Conservation (phyloP, 2,113 vertebrate species). For the Noctilio leporinus region DNA sequence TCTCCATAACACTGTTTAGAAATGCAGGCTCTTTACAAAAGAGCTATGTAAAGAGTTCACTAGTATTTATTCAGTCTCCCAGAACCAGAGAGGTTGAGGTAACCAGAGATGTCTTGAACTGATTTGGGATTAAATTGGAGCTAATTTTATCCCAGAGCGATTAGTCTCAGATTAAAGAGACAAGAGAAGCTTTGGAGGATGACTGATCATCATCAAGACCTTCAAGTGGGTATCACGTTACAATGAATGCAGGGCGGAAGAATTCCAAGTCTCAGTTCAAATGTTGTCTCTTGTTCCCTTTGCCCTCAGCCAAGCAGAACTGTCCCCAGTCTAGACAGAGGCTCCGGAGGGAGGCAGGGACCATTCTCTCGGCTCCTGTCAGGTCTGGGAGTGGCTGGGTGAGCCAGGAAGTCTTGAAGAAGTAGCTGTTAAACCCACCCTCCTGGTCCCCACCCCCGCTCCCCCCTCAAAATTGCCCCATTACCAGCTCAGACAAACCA, state of each 20-base stretch:
- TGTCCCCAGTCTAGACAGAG: background rate
- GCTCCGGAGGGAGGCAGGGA: background rate
- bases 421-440: background rate
- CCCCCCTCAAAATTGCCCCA: background rate
- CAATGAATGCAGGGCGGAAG: background rate
- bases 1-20: background rate
- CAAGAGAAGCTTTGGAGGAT: background rate
- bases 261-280: background rate
- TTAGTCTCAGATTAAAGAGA: background rate
- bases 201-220: background rate
- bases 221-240: background rate
- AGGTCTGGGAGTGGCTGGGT: rapidly evolving
- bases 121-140: background rate
- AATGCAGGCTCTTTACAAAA: background rate
- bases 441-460: background rate
- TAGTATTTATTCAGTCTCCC: no score
- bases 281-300: background rate
- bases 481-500: background rate
- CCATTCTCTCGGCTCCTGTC: no score
- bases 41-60: background rate
- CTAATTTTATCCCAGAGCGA: background rate
- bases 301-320: background rate
- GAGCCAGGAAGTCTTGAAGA: background rate
- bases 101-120: background rate
- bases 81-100: background rate